These are phyloP conservation scores for Drosophila gunungcola DNA, from an alignment of 1,140 invertebrate species.

Conservation along the genomic window DNA sequence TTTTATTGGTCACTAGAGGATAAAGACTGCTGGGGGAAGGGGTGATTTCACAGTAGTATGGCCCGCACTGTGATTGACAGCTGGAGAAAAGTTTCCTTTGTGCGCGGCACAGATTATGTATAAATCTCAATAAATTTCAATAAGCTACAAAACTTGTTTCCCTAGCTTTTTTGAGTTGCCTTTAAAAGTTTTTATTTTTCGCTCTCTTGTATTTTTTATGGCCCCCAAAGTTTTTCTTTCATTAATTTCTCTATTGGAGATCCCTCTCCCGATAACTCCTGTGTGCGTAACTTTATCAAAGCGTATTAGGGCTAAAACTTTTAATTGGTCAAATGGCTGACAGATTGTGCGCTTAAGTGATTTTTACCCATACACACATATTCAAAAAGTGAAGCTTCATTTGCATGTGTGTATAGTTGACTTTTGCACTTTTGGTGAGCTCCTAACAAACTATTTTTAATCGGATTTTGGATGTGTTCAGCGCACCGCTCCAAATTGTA, in stretches of 20 bases:
- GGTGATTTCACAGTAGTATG: not conserved
- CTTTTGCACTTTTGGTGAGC: conserved; percentile 66
- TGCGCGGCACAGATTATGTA: conserved; percentile 65
- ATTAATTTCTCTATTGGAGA: conserved; percentile 57
- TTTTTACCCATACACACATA: conserved; percentile 44
- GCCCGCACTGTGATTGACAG: conserved; percentile 70
- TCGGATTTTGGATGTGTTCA: conserved; percentile 58
- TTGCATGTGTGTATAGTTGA: conserved; percentile 53
- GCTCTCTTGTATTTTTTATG: conserved; percentile 36
- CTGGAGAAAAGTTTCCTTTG: conserved; percentile 59
- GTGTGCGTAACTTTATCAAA: conserved; percentile 72
- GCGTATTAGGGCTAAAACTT: conserved; percentile 80
- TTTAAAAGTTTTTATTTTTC: conserved; percentile 47
- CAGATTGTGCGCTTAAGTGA: conserved; percentile 81
- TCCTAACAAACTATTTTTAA: conserved; percentile 67
- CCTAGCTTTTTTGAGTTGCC: conserved; percentile 12
- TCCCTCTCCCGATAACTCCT: conserved; percentile 8
- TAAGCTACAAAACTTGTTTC: conserved; percentile 64
- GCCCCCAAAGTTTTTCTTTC: conserved; percentile 45
- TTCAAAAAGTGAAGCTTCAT: conserved; percentile 5
- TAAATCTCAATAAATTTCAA: conserved; percentile 84
- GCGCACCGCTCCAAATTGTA: not conserved
- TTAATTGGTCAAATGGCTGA: conserved; percentile 81
- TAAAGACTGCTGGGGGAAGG: conserved; percentile 20
- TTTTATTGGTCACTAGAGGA: conserved; percentile 78